Evolutionary conservation across 2,797 vertebrate species (phyloP), one percentile per base, ranked within the genome.

Genomic region (Emys orbicularis): DNA sequence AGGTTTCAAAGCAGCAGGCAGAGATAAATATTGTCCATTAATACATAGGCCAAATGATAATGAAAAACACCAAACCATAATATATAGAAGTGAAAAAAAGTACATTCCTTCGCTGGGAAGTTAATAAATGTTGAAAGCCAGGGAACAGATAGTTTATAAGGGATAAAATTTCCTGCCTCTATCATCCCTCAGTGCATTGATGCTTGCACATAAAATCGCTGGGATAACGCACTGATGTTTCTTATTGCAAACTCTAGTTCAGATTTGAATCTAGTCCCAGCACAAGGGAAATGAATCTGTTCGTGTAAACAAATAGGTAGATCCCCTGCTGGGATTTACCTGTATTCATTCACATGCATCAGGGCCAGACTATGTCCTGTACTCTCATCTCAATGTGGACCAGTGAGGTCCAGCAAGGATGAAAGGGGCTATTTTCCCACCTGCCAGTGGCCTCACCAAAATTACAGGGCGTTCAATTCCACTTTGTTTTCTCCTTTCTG

Each of bases 261-360:
- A 80, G 31, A 90, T 47, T 8, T 3, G 84, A 59, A 68, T 53
- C 68, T 0, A 2, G 79, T 27, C 54, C 84, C 68, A 91, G 23
- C 31, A 81, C 1, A 3, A 2, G 3, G 6, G 74, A 76, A 76
- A 15, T 47, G 25, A 76, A 76, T 47, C 4, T 8, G 4, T 25
- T 90, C 95, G 84, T 52, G 84, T 56, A 50, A 95, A 65, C 29
- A 74, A 68, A 44, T 37, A 86, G 52, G 34, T 80, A 90, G 91
- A 61, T 18, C 0, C 27, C 27, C 21, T 8, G 4, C 72, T 25
- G 41, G 19, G 31, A 56, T 85, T 74, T 72, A n/a, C n/a, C 8
- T 31, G 18, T 84, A 50, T 74, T 56, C 37, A 56, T 76, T 76
- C 52, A 53, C 72, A 56, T 68, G 16, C 4, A 19, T 34, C 47